These are phyloP conservation scores for Mastigias papua DNA, from an alignment of 30 jellyfish, hydroid and myxozoan genomes.

Conservation along the genomic window DNA sequence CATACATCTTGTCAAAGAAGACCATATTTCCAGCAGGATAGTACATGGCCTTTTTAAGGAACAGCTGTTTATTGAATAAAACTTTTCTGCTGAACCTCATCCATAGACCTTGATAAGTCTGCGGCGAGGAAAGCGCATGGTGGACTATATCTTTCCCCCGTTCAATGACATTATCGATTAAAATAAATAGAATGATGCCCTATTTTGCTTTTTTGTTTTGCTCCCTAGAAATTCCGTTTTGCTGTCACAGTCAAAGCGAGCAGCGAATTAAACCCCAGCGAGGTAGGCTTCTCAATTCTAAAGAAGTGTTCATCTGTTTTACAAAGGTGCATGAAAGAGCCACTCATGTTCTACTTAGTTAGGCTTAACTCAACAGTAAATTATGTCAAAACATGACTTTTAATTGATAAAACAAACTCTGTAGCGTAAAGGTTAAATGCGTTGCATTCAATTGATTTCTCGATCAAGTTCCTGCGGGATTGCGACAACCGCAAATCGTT, in stretches of 20 bases:
- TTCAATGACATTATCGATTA: slow-evolving; percentile 1
- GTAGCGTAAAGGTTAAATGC: background rate
- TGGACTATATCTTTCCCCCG: slow-evolving; percentile 38
- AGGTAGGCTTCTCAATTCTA: slow-evolving; percentile 37
- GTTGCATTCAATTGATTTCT: background rate
- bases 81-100: too few relatives aligned
- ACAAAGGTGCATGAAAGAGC: slow-evolving; percentile 33
- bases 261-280: slow-evolving; percentile 61
- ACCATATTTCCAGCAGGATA: too few relatives aligned
- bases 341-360: slow-evolving; percentile 79
- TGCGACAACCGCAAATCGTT: background rate
- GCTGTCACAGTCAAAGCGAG: slow-evolving; percentile 75
- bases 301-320: slow-evolving; percentile 33
- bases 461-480: background rate
- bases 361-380: slow-evolving; percentile 19
- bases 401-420: background rate
- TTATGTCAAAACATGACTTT: background rate
- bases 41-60: too few relatives aligned
- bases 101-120: too few relatives aligned
- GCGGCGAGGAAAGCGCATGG: too few relatives aligned
- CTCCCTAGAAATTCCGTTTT: slow-evolving; percentile 60
- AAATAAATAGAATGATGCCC: slow-evolving; percentile 33
- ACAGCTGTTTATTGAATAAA: too few relatives aligned
- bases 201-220: slow-evolving; percentile 30
- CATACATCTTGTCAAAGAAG: too few relatives aligned